Base-by-base conservation (phyloP, 92 coral and sea anemone genomes). In the Phenganax subtilis region DNA sequence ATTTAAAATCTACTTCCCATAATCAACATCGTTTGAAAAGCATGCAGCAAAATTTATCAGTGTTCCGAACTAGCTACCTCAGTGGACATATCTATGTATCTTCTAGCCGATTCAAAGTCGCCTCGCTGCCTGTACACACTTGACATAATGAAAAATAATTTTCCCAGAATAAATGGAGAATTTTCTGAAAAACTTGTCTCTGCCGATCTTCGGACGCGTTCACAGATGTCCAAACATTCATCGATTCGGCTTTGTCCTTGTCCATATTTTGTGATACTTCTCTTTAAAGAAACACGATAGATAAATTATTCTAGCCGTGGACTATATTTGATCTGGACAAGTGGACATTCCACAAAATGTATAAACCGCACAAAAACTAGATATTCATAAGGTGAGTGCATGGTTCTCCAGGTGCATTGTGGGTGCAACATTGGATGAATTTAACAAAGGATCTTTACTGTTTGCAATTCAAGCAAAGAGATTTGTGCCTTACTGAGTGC, bases 191-290 rank as follows among this genome's bases (percentile, higher is more conserved):
- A 68, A 17, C 20, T 44, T 44, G 72, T 72, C 9, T 44, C 79
- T 47, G 80, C 75, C 12, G 51, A 47, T 9, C 51, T 72, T 8
- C 69, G 57, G 72, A 90, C 88, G 6, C 25, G 68, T 30, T 73
- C 16, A 44, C 89, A 83, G 6, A 84, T 85, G 10, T 78, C 77
- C 51, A 85, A 5, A 76, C 93, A 90, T 37, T 90, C 88, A 8
- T 88, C 93, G 84, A 83, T 84, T 54, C 74, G 63, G 85, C 88
- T 85, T 56, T 88, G 89, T 10, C 84, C 93, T 56, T 88, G 89
- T 10, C 84, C 93, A 72, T 82, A 90, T 52, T 71, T 80, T 20
- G 81, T 77, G 25, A 88, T 90, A 14, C 87, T 83, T 82, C 88
- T 88, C 92, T 89, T 28, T 44, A 66, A 75, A 83, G 30, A 27